phyloP scores from a whole-genome alignment of 2,888 invertebrate species.

The Parnassius smintheus region DNA sequence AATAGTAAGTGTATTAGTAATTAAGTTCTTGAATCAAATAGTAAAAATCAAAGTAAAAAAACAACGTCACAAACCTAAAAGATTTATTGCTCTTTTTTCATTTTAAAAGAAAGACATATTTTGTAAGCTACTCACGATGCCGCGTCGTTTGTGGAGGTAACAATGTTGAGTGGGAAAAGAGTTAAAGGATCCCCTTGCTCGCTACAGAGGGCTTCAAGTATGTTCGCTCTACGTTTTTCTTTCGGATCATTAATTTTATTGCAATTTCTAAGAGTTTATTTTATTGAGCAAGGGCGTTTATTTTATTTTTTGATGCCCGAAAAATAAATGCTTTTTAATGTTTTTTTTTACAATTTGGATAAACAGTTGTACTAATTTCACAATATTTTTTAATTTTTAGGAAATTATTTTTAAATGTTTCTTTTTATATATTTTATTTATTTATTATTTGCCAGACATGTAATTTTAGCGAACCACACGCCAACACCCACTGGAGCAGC shows the following conservation, averaged over 20 bases:
- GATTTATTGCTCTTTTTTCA: constrained; percentile 3
- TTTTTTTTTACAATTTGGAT: too few species aligned
- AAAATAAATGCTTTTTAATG: too few species aligned
- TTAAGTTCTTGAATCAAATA: too few species aligned
- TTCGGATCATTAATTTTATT: constrained; percentile 45
- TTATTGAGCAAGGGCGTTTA: constrained; percentile 21
- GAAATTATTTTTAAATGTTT: too few species aligned
- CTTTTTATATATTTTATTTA: too few species aligned
- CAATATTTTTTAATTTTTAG: too few species aligned
- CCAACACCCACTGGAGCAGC: too few species aligned
- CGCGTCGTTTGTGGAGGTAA: constrained; percentile 72
- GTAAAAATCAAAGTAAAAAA: too few species aligned
- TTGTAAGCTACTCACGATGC: constrained; percentile 67
- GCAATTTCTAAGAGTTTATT: constrained; percentile 33
- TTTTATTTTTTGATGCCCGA: not conserved
- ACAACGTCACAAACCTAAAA: not conserved
- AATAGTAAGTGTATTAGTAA: too few species aligned
- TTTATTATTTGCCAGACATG: too few species aligned
- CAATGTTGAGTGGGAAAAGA: constrained; percentile 73
- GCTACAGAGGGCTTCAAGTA: constrained; percentile 39
- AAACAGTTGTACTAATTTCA: too few species aligned
- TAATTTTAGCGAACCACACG: too few species aligned
- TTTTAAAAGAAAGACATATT: constrained; percentile 42
- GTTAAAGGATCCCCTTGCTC: constrained; percentile 58
- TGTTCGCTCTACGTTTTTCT: constrained; percentile 37